A percentile compares a stretch with the other conserved stretches of the same genome.
Evolutionary conservation across 2,113 vertebrate species (phyloP).

Genomic region (Lichenostomus cassidix): DNA sequence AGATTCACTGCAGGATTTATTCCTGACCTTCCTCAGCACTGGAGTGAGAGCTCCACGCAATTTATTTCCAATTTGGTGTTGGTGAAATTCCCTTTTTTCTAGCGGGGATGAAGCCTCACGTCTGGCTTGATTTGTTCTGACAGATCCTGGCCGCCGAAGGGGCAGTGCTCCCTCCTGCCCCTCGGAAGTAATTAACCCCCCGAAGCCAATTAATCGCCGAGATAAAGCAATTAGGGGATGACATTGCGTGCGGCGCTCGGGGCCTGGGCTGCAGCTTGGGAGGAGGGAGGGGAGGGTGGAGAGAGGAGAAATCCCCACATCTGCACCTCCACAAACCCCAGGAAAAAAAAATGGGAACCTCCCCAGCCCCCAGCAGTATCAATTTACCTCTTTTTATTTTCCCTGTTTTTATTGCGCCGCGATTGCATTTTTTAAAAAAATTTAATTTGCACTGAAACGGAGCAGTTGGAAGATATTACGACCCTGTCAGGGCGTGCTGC

Average conservation of each 20-base stretch:
- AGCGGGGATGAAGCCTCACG: fast-evolving
- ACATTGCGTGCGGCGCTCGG: background rate
- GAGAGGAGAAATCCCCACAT: background rate
- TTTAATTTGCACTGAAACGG: background rate
- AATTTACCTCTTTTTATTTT: background rate
- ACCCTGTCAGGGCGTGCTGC: background rate
- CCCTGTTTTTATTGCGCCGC: fast-evolving
- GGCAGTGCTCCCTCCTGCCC: background rate
- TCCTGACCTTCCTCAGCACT: background rate
- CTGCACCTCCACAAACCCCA: background rate
- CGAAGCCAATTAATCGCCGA: background rate
- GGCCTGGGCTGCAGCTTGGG: background rate
- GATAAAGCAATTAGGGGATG: background rate
- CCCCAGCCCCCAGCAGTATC: background rate
- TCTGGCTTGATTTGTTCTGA: background rate
- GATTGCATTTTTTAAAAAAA: too few species aligned
- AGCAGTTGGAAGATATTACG: background rate
- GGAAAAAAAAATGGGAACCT: background rate
- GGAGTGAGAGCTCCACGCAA: fast-evolving
- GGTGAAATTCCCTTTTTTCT: background rate
- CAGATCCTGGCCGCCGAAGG: background rate
- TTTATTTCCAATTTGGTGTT: background rate
- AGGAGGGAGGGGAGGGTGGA: background rate
- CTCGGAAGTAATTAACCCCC: background rate
- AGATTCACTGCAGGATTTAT: background rate